Percentiles rank a stretch among this genome's conserved stretches.
Conservation (phyloP, 2,113 vertebrate genomes). For the Halichoerus grypus region DNA sequence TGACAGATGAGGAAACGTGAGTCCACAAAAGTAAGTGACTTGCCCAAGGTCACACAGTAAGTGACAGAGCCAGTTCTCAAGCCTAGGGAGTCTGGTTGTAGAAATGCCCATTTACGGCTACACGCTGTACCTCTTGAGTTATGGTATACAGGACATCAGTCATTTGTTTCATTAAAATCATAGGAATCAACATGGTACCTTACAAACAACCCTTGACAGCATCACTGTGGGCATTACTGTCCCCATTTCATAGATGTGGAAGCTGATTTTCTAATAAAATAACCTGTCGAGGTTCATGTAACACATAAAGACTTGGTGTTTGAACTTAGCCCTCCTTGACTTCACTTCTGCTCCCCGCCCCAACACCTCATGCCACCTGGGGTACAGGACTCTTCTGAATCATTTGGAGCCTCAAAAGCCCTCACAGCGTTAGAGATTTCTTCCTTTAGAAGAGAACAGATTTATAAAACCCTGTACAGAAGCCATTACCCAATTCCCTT, state of each 20-base stretch:
- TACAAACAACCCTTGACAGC: background rate
- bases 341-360: background rate
- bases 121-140: rapidly evolving
- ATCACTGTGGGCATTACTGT: background rate
- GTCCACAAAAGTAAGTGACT: background rate
- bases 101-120: background rate
- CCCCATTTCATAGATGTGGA: background rate
- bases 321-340: background rate
- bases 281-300: background rate
- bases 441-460: background rate
- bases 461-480: background rate
- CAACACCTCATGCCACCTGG: background rate
- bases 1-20: background rate
- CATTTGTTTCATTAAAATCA: background rate
- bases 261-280: background rate
- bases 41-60: background rate
- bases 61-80: background rate
- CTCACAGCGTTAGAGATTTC: background rate
- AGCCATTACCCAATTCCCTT: background rate
- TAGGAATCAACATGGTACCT: background rate
- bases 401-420: background rate
- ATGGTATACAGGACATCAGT: background rate
- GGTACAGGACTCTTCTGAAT: background rate
- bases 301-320: background rate
- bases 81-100: background rate